Evolutionary conservation across 2,888 invertebrate species (phyloP).

Genomic region (Sycophila texana): DNA sequence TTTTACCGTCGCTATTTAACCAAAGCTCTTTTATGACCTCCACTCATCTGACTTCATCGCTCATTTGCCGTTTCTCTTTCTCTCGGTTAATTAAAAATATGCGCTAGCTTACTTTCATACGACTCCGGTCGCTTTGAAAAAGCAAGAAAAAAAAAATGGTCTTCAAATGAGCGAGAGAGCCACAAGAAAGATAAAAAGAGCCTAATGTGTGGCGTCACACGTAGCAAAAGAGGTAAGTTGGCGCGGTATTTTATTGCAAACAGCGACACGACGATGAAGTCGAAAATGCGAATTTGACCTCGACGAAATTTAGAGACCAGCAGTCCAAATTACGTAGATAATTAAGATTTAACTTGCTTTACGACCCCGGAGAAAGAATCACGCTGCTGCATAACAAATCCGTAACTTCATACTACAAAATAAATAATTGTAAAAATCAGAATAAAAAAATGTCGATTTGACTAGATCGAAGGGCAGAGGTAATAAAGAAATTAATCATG

Average conservation of each 20-base stretch:
- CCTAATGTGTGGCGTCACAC: constrained; percentile 23
- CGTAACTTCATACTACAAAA: too few relatives aligned
- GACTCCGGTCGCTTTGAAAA: constrained; percentile 11
- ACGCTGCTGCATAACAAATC: constrained; percentile 13
- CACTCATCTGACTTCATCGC: constrained; percentile 52
- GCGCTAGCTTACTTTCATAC: constrained; percentile 51
- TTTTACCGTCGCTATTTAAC: constrained; percentile 42
- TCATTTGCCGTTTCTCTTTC: constrained; percentile 43
- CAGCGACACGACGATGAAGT: background rate
- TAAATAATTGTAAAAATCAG: background rate
- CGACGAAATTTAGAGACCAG: constrained; percentile 51
- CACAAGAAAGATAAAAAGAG: constrained; percentile 3
- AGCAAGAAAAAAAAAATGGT: constrained; percentile 1
- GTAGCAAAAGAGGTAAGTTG: background rate
- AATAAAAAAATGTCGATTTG: background rate
- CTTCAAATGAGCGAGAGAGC: constrained; percentile 19
- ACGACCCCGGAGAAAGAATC: background rate
- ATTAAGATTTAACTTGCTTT: constrained; percentile 45
- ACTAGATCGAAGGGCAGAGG: too few relatives aligned
- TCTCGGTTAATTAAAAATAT: constrained; percentile 56
- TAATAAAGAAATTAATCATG: too few relatives aligned
- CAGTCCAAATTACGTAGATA: constrained; percentile 38
- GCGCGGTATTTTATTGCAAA: constrained; percentile 31
- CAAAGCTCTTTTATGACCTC: constrained; percentile 52
- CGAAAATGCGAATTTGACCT: constrained; percentile 44